Evolutionary conservation across 2,888 invertebrate species (phyloP).

Genomic region (Lypha dubia): DNA sequence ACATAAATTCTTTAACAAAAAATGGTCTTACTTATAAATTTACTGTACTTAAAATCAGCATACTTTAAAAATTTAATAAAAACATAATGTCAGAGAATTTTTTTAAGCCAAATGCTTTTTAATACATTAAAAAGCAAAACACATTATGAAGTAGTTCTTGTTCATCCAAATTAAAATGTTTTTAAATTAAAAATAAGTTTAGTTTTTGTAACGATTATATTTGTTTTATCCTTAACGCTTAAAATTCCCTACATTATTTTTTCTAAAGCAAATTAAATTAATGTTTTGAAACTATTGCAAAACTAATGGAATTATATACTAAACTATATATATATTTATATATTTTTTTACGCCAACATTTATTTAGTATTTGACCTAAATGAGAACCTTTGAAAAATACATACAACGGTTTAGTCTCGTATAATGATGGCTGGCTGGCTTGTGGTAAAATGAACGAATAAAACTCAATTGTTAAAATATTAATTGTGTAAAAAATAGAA

Average conservation of each 20-base stretch:
- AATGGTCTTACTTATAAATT: no score
- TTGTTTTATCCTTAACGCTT: constrained; percentile 26
- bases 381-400: constrained; percentile 40
- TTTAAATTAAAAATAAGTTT: constrained; percentile 17
- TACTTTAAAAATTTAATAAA: no score
- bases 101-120: no score
- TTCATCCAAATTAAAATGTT: background rate
- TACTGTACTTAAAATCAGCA: no score
- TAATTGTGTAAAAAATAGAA: constrained; percentile 13
- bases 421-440: constrained; percentile 1
- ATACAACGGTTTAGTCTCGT: background rate
- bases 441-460: constrained; percentile 29
- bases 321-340: constrained; percentile 54
- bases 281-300: constrained; percentile 40
- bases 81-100: no score
- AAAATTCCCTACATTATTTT: background rate
- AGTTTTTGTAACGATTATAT: constrained; percentile 3
- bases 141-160: background rate
- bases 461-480: constrained; percentile 55
- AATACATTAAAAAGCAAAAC: background rate
- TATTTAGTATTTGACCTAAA: constrained; percentile 57
- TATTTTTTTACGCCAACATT: constrained; percentile 43
- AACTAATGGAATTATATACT: constrained; percentile 44
- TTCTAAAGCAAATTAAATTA: constrained; percentile 32
- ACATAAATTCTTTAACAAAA: no score